phyloP scores from a whole-genome alignment of 2,888 invertebrate species.

The Himalopsyche japonica region DNA sequence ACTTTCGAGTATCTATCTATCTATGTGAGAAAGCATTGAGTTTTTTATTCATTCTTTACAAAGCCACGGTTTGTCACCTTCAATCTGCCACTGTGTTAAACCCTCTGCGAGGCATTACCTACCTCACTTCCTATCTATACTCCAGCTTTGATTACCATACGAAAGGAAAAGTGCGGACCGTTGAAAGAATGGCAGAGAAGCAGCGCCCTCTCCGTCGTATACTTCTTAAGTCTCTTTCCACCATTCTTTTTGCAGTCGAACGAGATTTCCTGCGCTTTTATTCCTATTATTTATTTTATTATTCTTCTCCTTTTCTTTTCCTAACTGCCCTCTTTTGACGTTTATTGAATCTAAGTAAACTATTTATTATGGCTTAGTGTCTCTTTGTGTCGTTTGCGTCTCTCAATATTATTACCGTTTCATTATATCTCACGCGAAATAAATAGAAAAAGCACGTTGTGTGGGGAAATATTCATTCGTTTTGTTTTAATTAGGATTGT shows the following conservation, averaged over 20 bases:
- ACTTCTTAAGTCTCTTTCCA: slow-evolving; percentile 14
- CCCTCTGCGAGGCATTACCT: not conserved
- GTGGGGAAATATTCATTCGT: no score
- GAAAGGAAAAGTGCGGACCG: slow-evolving; percentile 22
- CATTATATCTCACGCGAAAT: not conserved
- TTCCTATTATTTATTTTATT: not conserved
- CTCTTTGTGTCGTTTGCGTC: not conserved
- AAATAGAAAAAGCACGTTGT: no score
- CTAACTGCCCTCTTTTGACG: slow-evolving; percentile 1
- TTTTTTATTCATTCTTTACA: no score
- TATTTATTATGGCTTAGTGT: slow-evolving; percentile 8
- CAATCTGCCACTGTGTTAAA: not conserved
- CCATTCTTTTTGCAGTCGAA: slow-evolving; percentile 9
- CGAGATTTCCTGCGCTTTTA: not conserved
- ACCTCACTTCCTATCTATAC: slow-evolving; percentile 38
- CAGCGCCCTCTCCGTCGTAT: slow-evolving; percentile 6
- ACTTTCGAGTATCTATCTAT: no score
- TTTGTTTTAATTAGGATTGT: no score
- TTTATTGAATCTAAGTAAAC: slow-evolving; percentile 13
- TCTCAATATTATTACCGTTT: not conserved
- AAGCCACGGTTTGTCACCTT: no score
- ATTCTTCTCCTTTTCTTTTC: not conserved
- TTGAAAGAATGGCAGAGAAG: slow-evolving; percentile 14
- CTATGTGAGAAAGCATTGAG: no score
- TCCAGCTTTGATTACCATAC: slow-evolving; percentile 40